Base-by-base conservation (phyloP, 1,140 invertebrate genomes). In the Protaetia brevitarsis region DNA sequence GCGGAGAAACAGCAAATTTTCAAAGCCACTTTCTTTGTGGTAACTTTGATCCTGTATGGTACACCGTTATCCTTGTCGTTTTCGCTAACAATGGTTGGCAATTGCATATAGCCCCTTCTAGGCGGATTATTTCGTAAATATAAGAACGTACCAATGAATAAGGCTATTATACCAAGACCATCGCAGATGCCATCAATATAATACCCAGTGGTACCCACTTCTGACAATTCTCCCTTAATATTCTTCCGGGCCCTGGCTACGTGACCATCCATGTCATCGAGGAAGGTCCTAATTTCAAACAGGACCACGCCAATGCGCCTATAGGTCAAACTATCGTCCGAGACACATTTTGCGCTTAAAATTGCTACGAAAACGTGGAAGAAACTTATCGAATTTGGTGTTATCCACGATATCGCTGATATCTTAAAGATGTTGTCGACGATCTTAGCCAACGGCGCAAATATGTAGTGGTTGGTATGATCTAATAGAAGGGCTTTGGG, bases 241-340 rank as follows among this genome's bases (percentile, higher is more conserved):
- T 88, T 82, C 71, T 85, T 88, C 37, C 84, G 82, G 16, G 83
- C 84, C 63, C 91, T 82, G 1, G 90, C 90, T 5, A 93, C 88
- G 72, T 90, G 87, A 0, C 91, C 91, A 73, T 93, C 91, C 58
- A 93, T 73, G 73, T 91, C 89, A 72, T 93, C 91, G 23, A 92
- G 70, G 77, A 90, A 91, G 64, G 89, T 89, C 63, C 91, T 79
- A 5, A 91, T 75, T 79, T 91, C 87, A 74, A 92, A 93, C 3
- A 92, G 72, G 3, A 90, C 74, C 1, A 92, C 86, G 0, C 87
- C 90, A 0, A 91, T 60, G 11, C 89, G 81, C 30, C 91, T 77
- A 30, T 85, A 85, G 2, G 83, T 81, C 23, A 92, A 75, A 68
- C 83, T 87, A 71, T 88, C 87, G 63, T 83, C 88, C 0, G 88